phyloP scores from a whole-genome alignment of 2,888 invertebrate genomes.

The Drosophila neotestacea region DNA sequence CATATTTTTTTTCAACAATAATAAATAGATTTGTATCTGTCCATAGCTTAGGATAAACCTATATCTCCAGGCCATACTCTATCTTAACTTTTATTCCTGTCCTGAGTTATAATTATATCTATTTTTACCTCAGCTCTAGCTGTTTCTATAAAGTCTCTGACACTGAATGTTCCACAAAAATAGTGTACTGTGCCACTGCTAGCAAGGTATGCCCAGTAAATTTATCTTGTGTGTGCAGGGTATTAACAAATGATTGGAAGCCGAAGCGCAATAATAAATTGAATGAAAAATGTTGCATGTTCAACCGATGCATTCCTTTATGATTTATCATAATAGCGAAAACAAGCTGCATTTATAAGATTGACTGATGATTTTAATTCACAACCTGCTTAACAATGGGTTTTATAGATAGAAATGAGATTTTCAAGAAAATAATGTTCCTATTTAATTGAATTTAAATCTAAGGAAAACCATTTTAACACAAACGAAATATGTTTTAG shows the following conservation, averaged over 20 bases:
- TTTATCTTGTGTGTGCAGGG: background rate
- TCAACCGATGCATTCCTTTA: slow-evolving; percentile 5
- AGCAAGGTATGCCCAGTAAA: background rate
- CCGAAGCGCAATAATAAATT: slow-evolving; percentile 13
- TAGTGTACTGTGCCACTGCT: too few relatives aligned
- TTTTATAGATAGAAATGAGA: slow-evolving; percentile 1
- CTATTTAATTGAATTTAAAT: slow-evolving; percentile 4
- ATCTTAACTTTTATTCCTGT: background rate
- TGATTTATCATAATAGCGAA: slow-evolving; percentile 5
- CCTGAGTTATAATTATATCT: background rate
- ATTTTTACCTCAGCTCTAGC: background rate
- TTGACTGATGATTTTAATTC: slow-evolving; percentile 10
- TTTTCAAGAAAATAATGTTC: background rate
- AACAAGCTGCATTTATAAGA: slow-evolving; percentile 8
- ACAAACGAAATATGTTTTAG: background rate
- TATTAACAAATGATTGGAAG: slow-evolving; percentile 13
- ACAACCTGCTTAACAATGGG: background rate
- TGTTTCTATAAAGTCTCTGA: background rate
- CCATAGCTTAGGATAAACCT: too few relatives aligned
- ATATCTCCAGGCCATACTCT: too few relatives aligned
- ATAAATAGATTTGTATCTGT: too few relatives aligned
- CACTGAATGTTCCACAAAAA: too few relatives aligned
- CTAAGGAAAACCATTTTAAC: background rate
- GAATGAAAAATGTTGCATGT: slow-evolving; percentile 7
- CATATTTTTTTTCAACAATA: too few relatives aligned